These are phyloP conservation scores for Pseudocheirus occidentalis DNA, from an alignment of 2,797 vertebrate genomes.

Conservation along the genomic window DNA sequence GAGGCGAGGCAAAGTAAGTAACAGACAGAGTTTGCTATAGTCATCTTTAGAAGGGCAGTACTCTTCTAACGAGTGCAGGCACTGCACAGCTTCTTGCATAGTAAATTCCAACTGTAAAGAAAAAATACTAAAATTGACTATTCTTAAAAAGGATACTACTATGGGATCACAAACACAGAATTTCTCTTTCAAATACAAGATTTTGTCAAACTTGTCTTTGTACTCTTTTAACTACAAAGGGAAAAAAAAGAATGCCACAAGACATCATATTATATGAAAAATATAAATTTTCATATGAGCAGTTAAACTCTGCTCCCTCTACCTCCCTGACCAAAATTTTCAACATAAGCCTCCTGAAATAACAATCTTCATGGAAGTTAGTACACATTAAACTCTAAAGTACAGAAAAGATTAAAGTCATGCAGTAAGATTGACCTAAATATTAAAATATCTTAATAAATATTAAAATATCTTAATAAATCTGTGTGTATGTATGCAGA, in stretches of 20 bases:
- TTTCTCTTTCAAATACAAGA: slow-evolving; percentile 25
- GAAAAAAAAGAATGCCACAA: not conserved
- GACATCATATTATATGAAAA: slow-evolving; percentile 34
- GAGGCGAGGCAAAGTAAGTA: slow-evolving; percentile 95
- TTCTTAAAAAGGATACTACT: slow-evolving; percentile 28
- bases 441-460: not conserved
- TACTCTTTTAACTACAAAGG: slow-evolving; percentile 9
- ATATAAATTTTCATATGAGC: slow-evolving; percentile 27
- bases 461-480: not conserved
- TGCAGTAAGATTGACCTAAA: not conserved
- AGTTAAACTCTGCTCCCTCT: slow-evolving; percentile 45
- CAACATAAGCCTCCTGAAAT: not conserved
- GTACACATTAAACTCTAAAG: slow-evolving; percentile 43
- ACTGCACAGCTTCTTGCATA: slow-evolving; percentile 96
- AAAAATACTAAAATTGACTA: slow-evolving; percentile 34
- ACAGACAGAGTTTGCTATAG: slow-evolving; percentile 96
- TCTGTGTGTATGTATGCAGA: not conserved
- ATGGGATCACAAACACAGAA: slow-evolving; percentile 32
- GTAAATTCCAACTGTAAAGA: slow-evolving; percentile 91
- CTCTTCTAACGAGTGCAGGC: slow-evolving; percentile 93
- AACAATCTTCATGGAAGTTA: not conserved
- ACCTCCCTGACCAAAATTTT: slow-evolving; percentile 51
- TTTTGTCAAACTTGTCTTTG: not conserved
- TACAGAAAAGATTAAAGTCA: slow-evolving; percentile 19
- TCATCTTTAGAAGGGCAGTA: slow-evolving; percentile 96